These are phyloP conservation scores for Pogoniulus pusillus DNA, from an alignment of 2,797 vertebrate genomes.

Conservation along the genomic window DNA sequence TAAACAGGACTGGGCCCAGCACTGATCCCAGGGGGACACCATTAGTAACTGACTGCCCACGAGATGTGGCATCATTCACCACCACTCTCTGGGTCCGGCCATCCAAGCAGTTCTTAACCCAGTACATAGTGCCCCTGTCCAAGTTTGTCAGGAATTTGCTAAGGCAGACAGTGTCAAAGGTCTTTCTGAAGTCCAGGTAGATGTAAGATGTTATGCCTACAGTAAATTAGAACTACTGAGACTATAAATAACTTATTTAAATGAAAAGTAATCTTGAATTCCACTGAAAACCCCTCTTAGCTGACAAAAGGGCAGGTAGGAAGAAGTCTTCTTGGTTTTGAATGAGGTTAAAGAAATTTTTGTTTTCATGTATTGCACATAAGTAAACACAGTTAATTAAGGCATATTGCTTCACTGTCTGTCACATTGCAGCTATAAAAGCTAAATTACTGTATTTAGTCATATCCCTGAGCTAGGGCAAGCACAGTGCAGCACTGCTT, in stretches of 20 bases:
- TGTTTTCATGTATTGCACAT: slow-evolving; percentile 45
- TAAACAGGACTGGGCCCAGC: no score
- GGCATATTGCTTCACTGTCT: slow-evolving; percentile 12
- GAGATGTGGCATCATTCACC: no score
- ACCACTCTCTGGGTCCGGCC: no score
- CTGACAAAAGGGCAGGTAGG: slow-evolving; percentile 66
- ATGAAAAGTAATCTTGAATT: slow-evolving; percentile 47
- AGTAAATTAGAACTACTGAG: slow-evolving; percentile 74
- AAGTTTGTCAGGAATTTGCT: no score
- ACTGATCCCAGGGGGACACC: no score
- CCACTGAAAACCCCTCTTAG: slow-evolving; percentile 51
- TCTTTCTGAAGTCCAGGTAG: no score
- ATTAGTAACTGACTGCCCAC: no score
- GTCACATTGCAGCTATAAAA: slow-evolving; percentile 5
- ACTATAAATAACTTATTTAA: slow-evolving; percentile 74
- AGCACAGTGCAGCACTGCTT: neutral
- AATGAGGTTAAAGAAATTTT: slow-evolving; percentile 63
- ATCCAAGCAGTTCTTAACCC: no score
- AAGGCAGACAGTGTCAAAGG: no score
- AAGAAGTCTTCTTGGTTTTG: slow-evolving; percentile 62
- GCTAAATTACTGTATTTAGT: slow-evolving; percentile 15
- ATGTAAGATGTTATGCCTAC: slow-evolving; percentile 70
- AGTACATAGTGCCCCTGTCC: no score
- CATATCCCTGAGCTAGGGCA: slow-evolving; percentile 5
- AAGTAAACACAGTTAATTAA: slow-evolving; percentile 65